Evolutionary conservation across 1,140 invertebrate genomes (phyloP).

Genomic region (Drosophila suzukii): DNA sequence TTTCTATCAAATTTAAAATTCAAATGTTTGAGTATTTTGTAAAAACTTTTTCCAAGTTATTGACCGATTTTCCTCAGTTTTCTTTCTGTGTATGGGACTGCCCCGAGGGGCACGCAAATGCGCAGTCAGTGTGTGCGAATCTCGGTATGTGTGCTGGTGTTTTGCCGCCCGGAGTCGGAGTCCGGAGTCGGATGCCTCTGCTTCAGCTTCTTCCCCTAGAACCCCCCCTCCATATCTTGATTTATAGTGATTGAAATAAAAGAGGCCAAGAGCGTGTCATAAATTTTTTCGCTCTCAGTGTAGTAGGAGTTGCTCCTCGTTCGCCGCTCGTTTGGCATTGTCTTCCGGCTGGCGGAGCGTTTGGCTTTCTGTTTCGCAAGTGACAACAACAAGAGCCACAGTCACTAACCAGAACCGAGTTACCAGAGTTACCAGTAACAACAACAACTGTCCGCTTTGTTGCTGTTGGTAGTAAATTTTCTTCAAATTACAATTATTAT

Average conservation of each 20-base stretch:
- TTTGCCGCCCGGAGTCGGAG: constrained; percentile 22
- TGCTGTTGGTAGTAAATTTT: constrained; percentile 80
- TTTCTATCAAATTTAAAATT: too few relatives aligned
- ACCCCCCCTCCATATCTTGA: constrained; percentile 75
- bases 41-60: too few relatives aligned
- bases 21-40: too few relatives aligned
- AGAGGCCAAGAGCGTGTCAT: constrained; percentile 83
- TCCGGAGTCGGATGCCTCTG: constrained; percentile 30
- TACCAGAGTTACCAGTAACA: constrained; percentile 3
- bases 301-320: constrained; percentile 35
- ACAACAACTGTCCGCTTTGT: constrained; percentile 39
- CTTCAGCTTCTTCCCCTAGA: constrained; percentile 8
- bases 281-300: constrained; percentile 74
- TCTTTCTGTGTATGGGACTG: constrained; percentile 10
- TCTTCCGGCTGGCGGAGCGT: constrained; percentile 60
- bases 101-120: constrained; percentile 71
- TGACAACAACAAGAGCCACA: constrained; percentile 39
- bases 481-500: constrained; percentile 84
- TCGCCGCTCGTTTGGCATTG: constrained; percentile 67
- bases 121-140: constrained; percentile 47
- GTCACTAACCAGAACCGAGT: neutral
- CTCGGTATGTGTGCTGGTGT: constrained; percentile 17
- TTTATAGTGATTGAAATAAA: constrained; percentile 84
- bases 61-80: neutral
- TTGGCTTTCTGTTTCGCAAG: constrained; percentile 72